These are phyloP conservation scores for Aporophyla lueneburgensis DNA, from an alignment of 2,888 invertebrate genomes.

Conservation along the genomic window DNA sequence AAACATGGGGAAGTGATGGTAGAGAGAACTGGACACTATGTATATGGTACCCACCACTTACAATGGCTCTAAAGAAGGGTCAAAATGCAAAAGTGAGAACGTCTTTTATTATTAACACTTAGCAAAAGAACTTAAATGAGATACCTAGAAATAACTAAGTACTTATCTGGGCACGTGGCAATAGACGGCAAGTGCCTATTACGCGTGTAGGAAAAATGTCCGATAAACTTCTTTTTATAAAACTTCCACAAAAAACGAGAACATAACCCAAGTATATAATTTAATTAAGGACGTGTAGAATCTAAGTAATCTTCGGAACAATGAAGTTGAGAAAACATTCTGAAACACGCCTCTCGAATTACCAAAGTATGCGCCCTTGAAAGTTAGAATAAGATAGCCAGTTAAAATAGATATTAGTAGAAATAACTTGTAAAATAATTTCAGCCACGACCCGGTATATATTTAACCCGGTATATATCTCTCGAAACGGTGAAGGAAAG, in stretches of 20 bases:
- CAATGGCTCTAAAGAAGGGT: not conserved
- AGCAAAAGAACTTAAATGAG: not conserved
- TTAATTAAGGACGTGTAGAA: conserved; percentile 37
- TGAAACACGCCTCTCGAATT: conserved; percentile 40
- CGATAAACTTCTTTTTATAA: conserved; percentile 23
- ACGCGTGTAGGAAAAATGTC: not conserved
- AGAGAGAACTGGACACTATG: not conserved
- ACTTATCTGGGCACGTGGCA: not conserved
- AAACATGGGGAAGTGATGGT: not conserved
- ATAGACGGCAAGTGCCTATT: not conserved
- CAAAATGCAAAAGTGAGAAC: not conserved
- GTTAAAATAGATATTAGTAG: not conserved
- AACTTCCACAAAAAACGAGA: conserved; percentile 24
- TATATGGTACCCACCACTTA: not conserved
- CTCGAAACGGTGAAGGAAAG: not conserved
- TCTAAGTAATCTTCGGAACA: conserved; percentile 27
- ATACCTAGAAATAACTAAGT: not conserved
- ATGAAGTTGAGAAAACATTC: conserved; percentile 25
- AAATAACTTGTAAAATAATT: no score
- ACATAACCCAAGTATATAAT: conserved; percentile 24
- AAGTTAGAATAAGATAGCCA: not conserved
- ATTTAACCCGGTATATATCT: not conserved
- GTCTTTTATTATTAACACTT: not conserved
- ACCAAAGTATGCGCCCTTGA: conserved; percentile 14
- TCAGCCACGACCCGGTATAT: not conserved